phyloP scores from a whole-genome alignment of 2,113 vertebrate genomes.

The Turnix velox region DNA sequence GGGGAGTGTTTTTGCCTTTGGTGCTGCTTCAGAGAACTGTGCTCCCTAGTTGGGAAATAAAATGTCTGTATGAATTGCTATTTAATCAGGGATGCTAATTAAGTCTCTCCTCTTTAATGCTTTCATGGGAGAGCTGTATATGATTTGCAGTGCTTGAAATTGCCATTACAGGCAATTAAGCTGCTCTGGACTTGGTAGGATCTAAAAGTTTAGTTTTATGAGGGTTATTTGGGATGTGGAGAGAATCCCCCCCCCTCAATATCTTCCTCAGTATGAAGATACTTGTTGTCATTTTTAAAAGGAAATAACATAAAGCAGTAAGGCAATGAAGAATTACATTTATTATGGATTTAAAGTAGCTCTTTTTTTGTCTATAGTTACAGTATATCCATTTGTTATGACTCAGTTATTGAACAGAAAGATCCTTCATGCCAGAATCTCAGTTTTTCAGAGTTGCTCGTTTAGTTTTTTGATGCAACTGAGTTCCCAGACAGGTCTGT shows the following conservation, averaged over 20 bases:
- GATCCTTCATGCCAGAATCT: not conserved
- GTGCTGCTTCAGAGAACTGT: not conserved
- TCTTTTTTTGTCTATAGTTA: not conserved
- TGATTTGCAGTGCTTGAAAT: slow-evolving; percentile 36
- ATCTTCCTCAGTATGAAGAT: not conserved
- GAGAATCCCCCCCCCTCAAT: not conserved
- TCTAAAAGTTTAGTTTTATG: not conserved
- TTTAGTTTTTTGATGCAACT: not conserved
- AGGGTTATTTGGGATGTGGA: not conserved
- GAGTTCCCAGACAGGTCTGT: not conserved
- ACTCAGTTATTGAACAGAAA: not conserved
- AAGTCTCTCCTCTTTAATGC: slow-evolving; percentile 49
- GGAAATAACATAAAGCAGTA: not conserved
- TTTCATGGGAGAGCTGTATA: slow-evolving; percentile 41
- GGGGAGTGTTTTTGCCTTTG: rapidly evolving
- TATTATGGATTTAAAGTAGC: not conserved
- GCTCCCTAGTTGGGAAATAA: not conserved
- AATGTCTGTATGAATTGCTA: slow-evolving; percentile 55
- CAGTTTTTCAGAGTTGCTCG: not conserved
- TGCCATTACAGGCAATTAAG: slow-evolving; percentile 25
- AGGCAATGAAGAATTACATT: not conserved
- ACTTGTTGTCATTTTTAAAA: not conserved
- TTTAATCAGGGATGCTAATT: slow-evolving; percentile 67
- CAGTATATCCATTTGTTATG: not conserved
- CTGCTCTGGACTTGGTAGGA: not conserved